Base-by-base conservation (phyloP, 2,888 invertebrate genomes). In the Agrochola circellaris region DNA sequence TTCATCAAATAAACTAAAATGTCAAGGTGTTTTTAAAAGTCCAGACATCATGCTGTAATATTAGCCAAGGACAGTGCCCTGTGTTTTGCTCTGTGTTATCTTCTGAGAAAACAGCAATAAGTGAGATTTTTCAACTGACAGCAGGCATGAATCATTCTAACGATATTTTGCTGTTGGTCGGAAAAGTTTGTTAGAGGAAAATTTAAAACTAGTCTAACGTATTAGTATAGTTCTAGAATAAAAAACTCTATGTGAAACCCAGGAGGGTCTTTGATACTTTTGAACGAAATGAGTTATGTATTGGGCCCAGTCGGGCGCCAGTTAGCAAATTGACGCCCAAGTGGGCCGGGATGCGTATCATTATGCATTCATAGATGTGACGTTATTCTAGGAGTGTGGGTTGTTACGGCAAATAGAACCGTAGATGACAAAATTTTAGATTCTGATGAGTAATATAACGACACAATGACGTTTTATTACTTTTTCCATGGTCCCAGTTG, bases 311-410 rank as follows among this genome's bases (percentile, higher is more conserved):
- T 58, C 6, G 45, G 71, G 56, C 34, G 77, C 62, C 81, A 73
- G 20, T 73, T 58, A 34, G 15, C 1, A 34, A 42, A 65, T 23
- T 78, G 74, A 58, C 64, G 38, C 56, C 81, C 74, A 51, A 64
- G 4, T 64, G 64, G 56, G 64, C 15, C 20, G 0, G 4, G n/a
- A 26, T 48, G 17, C 38, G 5, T 58, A 30, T 34, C 5, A n/a
- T 69, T n/a, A 26, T n/a, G 5, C 2, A 51, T 75, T 51, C 6
- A 42, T 23, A 54, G 1, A n/a, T 7, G 7, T 77, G 30, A 6
- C 30, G 0, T 62, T 30, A 23, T 17, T 38, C 3, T 9, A 23
- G 1, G 2, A 30, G 1, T 26, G 3, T 45, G 2, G 6, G 4
- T 42, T 30, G 11, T 51, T 20, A 30, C 15, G 2, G 7, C 0